Evolutionary conservation across 2,888 invertebrate species (phyloP).

Genomic region (Philaethria dido): DNA sequence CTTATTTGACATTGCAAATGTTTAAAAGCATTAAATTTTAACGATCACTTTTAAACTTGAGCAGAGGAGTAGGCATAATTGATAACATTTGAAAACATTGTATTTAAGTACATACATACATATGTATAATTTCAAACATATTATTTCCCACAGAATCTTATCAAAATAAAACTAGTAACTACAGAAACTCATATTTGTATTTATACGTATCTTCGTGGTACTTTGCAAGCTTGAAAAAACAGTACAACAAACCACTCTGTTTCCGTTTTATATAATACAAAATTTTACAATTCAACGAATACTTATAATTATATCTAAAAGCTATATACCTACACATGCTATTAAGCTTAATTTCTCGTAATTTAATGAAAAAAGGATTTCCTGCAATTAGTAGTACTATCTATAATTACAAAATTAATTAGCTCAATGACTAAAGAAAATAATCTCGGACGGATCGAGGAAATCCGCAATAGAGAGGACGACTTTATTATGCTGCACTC

Average conservation of each 20-base stretch:
- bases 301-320: background rate
- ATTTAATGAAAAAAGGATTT: slow-evolving; percentile 34
- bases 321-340: background rate
- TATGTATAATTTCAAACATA: too few species aligned
- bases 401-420: slow-evolving; percentile 26
- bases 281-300: background rate
- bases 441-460: slow-evolving; percentile 31
- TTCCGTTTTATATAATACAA: background rate
- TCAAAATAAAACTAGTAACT: background rate
- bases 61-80: too few species aligned
- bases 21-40: too few species aligned
- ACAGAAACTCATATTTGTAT: background rate
- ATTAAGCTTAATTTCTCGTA: slow-evolving; percentile 12
- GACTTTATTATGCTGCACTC: slow-evolving; percentile 24
- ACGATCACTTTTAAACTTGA: too few species aligned
- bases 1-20: too few species aligned
- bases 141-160: too few species aligned
- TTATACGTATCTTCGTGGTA: background rate
- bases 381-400: slow-evolving; percentile 9
- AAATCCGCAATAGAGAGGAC: slow-evolving; percentile 24
- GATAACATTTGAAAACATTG: too few species aligned
- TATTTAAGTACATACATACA: too few species aligned
- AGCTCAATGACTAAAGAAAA: slow-evolving; percentile 29
- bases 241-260: background rate
- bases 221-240: background rate